phyloP scores from a whole-genome alignment of 2,113 vertebrate species.

The Hemiprocne comata region DNA sequence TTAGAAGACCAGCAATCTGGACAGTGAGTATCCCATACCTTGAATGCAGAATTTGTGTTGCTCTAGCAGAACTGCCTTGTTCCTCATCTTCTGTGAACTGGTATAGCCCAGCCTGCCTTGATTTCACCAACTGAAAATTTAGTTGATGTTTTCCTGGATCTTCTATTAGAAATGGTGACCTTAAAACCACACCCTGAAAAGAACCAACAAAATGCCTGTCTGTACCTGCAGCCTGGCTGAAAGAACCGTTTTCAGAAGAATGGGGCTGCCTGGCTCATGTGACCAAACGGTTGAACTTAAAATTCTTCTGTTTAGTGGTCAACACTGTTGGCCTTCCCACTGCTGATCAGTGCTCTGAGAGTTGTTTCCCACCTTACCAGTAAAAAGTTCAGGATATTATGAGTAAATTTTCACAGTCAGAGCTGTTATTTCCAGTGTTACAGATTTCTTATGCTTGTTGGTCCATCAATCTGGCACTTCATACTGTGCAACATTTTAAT shows the following conservation, averaged over 20 bases:
- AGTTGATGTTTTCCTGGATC: neutral
- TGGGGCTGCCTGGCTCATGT: neutral
- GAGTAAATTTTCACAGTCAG: neutral
- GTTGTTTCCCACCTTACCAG: neutral
- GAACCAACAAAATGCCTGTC: neutral
- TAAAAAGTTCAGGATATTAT: neutral
- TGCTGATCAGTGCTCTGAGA: neutral
- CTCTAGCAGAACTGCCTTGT: neutral
- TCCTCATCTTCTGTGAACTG: neutral
- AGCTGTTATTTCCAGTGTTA: neutral
- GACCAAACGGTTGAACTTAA: neutral
- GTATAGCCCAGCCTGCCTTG: neutral
- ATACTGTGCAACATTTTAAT: neutral
- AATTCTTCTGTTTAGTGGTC: neutral
- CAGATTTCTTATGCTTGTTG: neutral
- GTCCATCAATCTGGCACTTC: neutral
- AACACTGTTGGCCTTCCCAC: neutral
- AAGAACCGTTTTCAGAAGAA: neutral
- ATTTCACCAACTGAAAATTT: neutral
- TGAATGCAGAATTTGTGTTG: neutral
- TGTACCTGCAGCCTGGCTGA: neutral
- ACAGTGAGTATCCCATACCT: neutral
- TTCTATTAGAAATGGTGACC: neutral
- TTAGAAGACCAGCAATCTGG: neutral
- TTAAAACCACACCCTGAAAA: neutral